A percentile compares a stretch with the other conserved stretches of the same genome.
Evolutionary conservation across 2,113 vertebrate genomes (phyloP).

Genomic region (Turnix velox): DNA sequence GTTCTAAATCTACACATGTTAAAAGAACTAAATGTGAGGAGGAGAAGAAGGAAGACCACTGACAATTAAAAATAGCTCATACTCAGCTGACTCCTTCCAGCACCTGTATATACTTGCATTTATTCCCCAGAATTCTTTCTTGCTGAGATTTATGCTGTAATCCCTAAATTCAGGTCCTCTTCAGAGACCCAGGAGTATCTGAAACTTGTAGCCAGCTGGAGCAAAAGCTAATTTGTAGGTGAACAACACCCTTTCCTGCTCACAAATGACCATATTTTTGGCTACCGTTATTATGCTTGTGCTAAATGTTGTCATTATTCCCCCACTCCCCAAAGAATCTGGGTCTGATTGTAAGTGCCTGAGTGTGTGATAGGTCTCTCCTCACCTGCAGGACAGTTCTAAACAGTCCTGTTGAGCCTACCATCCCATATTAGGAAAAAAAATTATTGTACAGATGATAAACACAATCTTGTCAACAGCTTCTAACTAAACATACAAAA

Average conservation of each 20-base stretch:
- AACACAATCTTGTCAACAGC: background rate
- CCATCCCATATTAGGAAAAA: background rate
- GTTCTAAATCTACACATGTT: background rate
- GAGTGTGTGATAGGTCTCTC: background rate
- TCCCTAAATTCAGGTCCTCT: background rate
- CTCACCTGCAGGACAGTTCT: background rate
- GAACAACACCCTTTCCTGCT: background rate
- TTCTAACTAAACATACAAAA: conserved; percentile 4
- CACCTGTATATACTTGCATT: background rate
- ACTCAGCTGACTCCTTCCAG: background rate
- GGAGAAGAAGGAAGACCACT: background rate
- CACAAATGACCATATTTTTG: background rate
- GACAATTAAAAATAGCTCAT: background rate
- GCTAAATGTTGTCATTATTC: background rate
- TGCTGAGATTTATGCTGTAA: background rate
- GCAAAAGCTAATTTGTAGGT: background rate
- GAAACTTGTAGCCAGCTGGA: background rate
- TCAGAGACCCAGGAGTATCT: background rate
- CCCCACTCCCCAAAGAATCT: background rate
- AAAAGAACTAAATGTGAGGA: background rate
- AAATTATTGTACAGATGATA: background rate
- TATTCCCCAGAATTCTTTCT: background rate
- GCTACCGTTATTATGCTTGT: background rate
- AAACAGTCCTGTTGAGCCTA: background rate
- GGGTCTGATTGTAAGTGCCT: background rate